A percentile compares a stretch with the other conserved stretches of the same genome.
Evolutionary conservation across 1,140 invertebrate genomes (phyloP).

Genomic region (Polypedilum pembai): DNA sequence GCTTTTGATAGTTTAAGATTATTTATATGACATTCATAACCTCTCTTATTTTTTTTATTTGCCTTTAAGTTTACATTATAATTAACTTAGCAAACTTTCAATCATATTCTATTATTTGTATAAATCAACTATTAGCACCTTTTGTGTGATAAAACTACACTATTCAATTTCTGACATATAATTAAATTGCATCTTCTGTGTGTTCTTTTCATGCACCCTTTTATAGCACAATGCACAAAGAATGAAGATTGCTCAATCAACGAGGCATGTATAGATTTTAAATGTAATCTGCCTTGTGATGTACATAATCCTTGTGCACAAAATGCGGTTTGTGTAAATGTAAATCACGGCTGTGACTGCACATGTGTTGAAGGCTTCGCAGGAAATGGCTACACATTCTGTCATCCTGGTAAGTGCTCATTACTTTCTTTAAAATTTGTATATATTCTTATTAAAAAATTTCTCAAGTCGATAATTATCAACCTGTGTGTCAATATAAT

Average conservation of each 20-base stretch:
- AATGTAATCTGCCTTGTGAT: slow-evolving; percentile 74
- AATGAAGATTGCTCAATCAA: slow-evolving; percentile 72
- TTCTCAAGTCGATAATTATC: slow-evolving; percentile 47
- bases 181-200: not conserved
- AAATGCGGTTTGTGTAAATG: slow-evolving; percentile 79
- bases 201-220: slow-evolving; percentile 36
- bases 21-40: too few relatives aligned
- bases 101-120: too few relatives aligned
- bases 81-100: too few relatives aligned
- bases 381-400: slow-evolving; percentile 75
- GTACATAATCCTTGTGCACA: slow-evolving; percentile 71
- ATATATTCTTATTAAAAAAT: not conserved
- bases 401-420: slow-evolving; percentile 58
- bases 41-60: too few relatives aligned
- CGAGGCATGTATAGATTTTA: slow-evolving; percentile 70
- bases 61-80: too few relatives aligned
- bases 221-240: slow-evolving; percentile 57
- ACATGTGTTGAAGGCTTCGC: slow-evolving; percentile 75
- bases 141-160: too few relatives aligned
- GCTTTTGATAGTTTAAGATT: too few relatives aligned
- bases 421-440: slow-evolving; percentile 1
- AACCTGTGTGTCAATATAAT: slow-evolving; percentile 77
- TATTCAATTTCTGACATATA: too few relatives aligned
- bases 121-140: too few relatives aligned
- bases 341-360: slow-evolving; percentile 78